A percentile compares a stretch with the other conserved stretches of the same genome.
Evolutionary conservation across 2,797 vertebrate genomes (phyloP).

Genomic region (Fistularia tabacaria): DNA sequence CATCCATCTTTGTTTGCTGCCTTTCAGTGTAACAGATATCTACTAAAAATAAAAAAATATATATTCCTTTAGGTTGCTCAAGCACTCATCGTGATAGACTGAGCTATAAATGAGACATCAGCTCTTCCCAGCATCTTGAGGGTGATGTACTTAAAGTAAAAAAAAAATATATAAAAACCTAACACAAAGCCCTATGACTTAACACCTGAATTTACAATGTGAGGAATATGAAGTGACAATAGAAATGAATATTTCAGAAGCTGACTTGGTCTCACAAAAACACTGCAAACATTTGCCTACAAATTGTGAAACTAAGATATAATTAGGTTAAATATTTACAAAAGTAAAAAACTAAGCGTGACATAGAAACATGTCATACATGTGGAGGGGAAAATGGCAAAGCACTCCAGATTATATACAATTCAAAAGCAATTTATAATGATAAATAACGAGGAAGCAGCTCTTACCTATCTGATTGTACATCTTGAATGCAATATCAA

Average conservation of each 20-base stretch:
- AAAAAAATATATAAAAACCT: not conserved
- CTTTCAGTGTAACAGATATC: conserved; percentile 55
- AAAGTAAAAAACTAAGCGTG: not conserved
- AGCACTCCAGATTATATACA: not conserved
- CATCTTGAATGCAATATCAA: conserved; percentile 91
- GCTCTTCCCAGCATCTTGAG: not conserved
- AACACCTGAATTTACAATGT: conserved; percentile 3
- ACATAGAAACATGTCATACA: not conserved
- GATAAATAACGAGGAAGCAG: conserved; percentile 10
- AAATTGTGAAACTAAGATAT: conserved; percentile 25
- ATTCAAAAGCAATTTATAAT: not conserved
- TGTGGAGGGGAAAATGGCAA: not conserved
- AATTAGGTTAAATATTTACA: conserved; percentile 19
- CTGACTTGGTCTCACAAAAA: not conserved
- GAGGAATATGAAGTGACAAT: conserved; percentile 33
- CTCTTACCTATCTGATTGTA: conserved; percentile 89
- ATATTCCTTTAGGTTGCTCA: conserved; percentile 41
- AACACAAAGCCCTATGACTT: not conserved
- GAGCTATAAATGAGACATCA: conserved; percentile 1
- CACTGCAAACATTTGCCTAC: conserved; percentile 21
- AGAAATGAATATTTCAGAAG: conserved; percentile 30
- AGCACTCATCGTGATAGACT: conserved; percentile 6
- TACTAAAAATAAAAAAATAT: conserved; percentile 18
- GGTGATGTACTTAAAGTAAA: conserved; percentile 2
- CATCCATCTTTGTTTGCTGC: conserved; percentile 65